Evolutionary conservation across 2,113 vertebrate genomes (phyloP).

Genomic region (Silurus glanis): DNA sequence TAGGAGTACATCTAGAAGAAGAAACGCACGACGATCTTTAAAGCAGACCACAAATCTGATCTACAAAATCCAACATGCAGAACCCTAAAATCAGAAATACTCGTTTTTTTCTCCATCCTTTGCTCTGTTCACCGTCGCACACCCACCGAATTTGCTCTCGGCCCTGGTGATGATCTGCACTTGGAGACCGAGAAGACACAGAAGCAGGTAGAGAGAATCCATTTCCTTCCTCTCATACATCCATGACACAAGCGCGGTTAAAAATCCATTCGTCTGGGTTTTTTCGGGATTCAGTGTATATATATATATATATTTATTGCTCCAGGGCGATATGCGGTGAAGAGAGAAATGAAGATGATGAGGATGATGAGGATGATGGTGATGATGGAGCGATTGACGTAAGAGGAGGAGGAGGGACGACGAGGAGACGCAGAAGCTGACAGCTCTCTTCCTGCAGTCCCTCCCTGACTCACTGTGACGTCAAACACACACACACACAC

Average conservation of each 20-base stretch:
- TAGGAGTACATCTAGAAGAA: not conserved
- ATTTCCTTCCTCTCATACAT: slow-evolving; percentile 54
- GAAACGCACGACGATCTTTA: not conserved
- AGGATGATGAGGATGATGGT: not conserved
- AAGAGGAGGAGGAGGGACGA: slow-evolving; percentile 32
- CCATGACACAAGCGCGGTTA: slow-evolving; percentile 37
- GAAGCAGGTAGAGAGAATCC: slow-evolving; percentile 54
- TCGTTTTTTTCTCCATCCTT: not conserved
- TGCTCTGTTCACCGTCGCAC: not conserved
- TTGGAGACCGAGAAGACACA: slow-evolving; percentile 53
- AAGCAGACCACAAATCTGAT: not conserved
- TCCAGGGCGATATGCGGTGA: not conserved
- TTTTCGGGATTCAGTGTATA: not conserved
- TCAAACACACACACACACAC: not conserved
- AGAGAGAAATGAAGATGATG: not conserved
- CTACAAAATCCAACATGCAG: not conserved
- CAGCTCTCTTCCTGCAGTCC: slow-evolving; percentile 32
- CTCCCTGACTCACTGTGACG: slow-evolving; percentile 32
- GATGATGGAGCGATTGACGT: slow-evolving; percentile 31
- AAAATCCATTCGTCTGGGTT: slow-evolving; percentile 51
- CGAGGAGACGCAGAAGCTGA: slow-evolving; percentile 33
- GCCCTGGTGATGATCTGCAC: slow-evolving; percentile 52
- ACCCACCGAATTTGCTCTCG: slow-evolving; percentile 72
- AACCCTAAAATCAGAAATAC: not conserved
- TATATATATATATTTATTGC: not conserved